Evolutionary conservation across 1,140 invertebrate species (phyloP), one percentile per base, ranked within the genome.

Genomic region (Cydia pomonella): DNA sequence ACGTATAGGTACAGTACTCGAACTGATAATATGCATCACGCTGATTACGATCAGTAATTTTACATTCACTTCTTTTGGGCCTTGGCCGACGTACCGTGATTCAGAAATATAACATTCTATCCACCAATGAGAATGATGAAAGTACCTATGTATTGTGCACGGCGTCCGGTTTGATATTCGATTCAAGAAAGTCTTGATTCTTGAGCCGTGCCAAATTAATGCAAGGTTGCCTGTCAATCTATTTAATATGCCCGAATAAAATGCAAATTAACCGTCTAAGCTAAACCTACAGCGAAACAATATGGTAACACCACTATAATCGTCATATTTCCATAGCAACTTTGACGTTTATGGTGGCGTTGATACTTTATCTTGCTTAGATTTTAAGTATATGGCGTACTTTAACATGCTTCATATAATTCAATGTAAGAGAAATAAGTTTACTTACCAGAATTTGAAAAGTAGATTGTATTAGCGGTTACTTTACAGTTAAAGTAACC

Each of bases 21-120:
- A 73, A 82, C 79, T 83, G 76, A 81, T 82, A 78, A 80, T 81
- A 75, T 79, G 74, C 53, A 79, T 25, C 3, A 13, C 5, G 13
- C 62, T 25, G 80, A 81, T 82, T 84, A 86, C 80, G 84, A 83
- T 86, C 82, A 79, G 75, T 64, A 76, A 82, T 84, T 85, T 82
- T 88, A 92, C 90, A 92, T 91, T 92, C 90, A 90, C 90, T 92
- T 86, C 81, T 75, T 79, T 64, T 80, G 81, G 83, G 84, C 88
- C 90, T 92, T 92, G 89, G 90, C 88, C 89, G 82, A 87, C 81
- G 85, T 89, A 90, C 91, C 88, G 91, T 87, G 86, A 91, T 86
- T 91, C 84, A 87, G 87, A 90, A 85, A 88, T 90, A 90, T 87
- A 88, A 88, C 82, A 80, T 76, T 86, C 79, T 85, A 88, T 86